These are phyloP conservation scores for Mobula hypostoma DNA, from an alignment of 2,113 vertebrate genomes.

Conservation along the genomic window DNA sequence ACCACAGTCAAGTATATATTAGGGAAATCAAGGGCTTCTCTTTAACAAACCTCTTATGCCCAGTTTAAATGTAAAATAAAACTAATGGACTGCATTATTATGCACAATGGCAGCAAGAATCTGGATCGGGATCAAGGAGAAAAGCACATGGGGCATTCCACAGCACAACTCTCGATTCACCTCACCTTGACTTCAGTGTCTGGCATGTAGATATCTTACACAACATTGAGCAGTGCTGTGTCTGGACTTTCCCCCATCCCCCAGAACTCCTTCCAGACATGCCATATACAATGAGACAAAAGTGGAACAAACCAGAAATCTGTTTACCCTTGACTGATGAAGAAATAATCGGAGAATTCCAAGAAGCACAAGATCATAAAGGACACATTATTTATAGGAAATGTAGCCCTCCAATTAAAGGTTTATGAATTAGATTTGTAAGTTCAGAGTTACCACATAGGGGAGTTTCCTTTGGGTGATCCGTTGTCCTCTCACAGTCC, in stretches of 20 bases:
- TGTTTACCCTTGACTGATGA: neutral
- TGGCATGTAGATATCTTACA: neutral
- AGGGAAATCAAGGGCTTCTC: neutral
- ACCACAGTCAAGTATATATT: neutral
- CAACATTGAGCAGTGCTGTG: neutral
- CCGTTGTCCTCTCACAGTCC: no score
- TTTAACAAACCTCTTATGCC: neutral
- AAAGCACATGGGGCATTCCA: neutral
- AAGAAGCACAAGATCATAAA: neutral
- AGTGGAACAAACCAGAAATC: neutral
- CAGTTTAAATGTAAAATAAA: neutral
- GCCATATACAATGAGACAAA: neutral
- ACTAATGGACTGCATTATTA: neutral
- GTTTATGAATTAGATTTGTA: neutral
- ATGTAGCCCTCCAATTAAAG: neutral
- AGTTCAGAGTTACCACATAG: neutral
- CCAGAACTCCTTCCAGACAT: neutral
- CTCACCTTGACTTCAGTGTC: neutral
- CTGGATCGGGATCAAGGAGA: neutral
- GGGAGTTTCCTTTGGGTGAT: neutral
- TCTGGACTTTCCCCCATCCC: neutral
- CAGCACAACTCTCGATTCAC: neutral
- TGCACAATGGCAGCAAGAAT: neutral
- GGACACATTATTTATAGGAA: neutral
- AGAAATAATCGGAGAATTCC: conserved; percentile 16